A percentile compares a stretch with the other conserved stretches of the same genome.
Conservation (phyloP, 1,140 invertebrate genomes). For the Fopius arisanus region DNA sequence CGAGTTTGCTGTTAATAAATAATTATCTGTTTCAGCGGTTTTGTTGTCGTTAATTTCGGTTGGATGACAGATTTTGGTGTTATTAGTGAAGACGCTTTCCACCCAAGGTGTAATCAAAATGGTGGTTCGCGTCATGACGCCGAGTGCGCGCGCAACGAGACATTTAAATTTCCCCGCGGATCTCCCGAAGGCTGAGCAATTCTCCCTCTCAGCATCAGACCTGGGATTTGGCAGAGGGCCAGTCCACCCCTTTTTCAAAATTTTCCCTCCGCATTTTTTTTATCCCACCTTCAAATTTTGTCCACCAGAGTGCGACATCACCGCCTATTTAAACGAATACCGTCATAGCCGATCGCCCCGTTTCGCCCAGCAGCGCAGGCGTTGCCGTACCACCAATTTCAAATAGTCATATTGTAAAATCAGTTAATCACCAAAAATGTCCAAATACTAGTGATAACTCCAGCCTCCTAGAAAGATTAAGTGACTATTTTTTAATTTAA, state of each 20-base stretch:
- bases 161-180: too few relatives aligned
- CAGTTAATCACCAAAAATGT: neutral
- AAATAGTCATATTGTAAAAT: neutral
- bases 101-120: too few relatives aligned
- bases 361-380: slow-evolving; percentile 64
- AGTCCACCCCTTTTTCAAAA: slow-evolving; percentile 9
- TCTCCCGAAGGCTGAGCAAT: too few relatives aligned
- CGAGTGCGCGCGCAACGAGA: too few relatives aligned
- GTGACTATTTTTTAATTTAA: neutral
- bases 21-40: too few relatives aligned
- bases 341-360: slow-evolving; percentile 57
- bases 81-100: too few relatives aligned
- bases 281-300: slow-evolving; percentile 32
- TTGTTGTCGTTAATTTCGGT: too few relatives aligned
- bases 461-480: neutral
- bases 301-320: slow-evolving; percentile 57
- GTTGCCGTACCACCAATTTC: slow-evolving; percentile 48
- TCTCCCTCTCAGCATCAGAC: neutral
- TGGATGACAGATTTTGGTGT: too few relatives aligned
- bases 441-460: neutral
- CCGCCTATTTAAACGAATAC: slow-evolving; percentile 64
- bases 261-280: neutral
- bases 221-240: slow-evolving; percentile 23
- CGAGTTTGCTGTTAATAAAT: too few relatives aligned
- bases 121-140: too few relatives aligned